Evolutionary conservation across 2,797 vertebrate genomes (phyloP), one percentile per base, ranked within the genome.

Genomic region (Lates japonicus): DNA sequence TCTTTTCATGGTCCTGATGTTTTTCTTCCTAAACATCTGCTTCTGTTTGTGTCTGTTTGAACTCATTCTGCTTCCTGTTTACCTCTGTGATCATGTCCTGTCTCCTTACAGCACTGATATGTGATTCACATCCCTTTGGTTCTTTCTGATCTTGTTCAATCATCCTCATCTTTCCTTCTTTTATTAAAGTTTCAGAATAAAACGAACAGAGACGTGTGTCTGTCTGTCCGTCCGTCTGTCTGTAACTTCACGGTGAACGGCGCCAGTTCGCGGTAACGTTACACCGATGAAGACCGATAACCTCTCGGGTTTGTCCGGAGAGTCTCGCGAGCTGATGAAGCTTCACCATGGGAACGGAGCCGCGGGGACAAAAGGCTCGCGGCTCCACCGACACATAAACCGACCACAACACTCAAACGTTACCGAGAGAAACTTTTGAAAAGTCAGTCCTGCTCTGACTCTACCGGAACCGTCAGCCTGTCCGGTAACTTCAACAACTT

Each of bases 341-440:
- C 92, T 92, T 96, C 94, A 95, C 95, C 95, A 96, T 96, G 94
- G 94, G 86, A 95, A 96, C 95, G 85, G 90, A 82, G 74, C 57
- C 51, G 48, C 77, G 14, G 11, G 81, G 81, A 92, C 85, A 92
- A 90, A 83, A 61, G 70, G 39, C 74, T 63, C 60, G 49, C 54
- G 48, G 14, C 13, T 7, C 3, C 29, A 3, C 31, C 4, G 16
- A 48, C 41, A 5, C 62, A 20, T 5, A 11, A 22, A 49, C 11
- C 10, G 12, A 64, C 5, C 7, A 55, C 49, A 69, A 48, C 25
- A 44, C 37, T 5, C 22, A 11, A 3, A 25, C 7, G 5, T 29
- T 13, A 54, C 1, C 13, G 22, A 1, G 25, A 7, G 6, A 54
- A 1, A 29, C 52, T 0, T 7, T 25, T 4, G 19, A 19, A 31